phyloP scores from a whole-genome alignment of 2,888 invertebrate genomes.

The Arrhopalites spinosus region DNA sequence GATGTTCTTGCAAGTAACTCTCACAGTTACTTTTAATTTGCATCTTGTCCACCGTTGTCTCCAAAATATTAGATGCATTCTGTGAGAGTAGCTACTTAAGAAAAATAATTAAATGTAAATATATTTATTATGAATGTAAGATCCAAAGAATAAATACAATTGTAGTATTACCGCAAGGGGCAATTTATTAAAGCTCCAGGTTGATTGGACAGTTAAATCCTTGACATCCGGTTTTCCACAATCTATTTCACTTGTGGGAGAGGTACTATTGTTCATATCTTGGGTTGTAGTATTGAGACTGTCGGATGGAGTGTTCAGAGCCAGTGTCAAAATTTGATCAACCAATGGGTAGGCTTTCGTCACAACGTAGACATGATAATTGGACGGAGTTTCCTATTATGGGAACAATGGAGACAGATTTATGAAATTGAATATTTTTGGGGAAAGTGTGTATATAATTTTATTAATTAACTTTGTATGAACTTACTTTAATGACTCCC shows the following conservation, averaged over 20 bases:
- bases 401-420: no score
- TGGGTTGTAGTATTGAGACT: background rate
- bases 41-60: constrained; percentile 12
- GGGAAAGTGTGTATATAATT: no score
- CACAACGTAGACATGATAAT: constrained; percentile 21
- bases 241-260: constrained; percentile 2
- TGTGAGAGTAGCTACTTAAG: background rate
- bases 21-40: constrained; percentile 1
- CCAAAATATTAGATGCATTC: constrained; percentile 13
- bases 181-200: background rate
- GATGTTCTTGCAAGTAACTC: background rate
- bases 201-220: constrained; percentile 8
- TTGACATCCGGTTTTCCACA: constrained; percentile 12
- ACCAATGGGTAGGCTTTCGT: constrained; percentile 22
- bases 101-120: no score
- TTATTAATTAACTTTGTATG: no score
- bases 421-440: no score
- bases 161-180: background rate
- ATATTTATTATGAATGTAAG: no score
- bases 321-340: constrained; percentile 9
- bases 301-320: background rate
- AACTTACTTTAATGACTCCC: constrained; percentile 25
- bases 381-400: constrained; percentile 1
- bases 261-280: background rate
- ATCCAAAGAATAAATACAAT: no score